These are phyloP conservation scores for Cosmorhoe ocellata DNA, from an alignment of 2,888 invertebrate genomes.

Conservation along the genomic window DNA sequence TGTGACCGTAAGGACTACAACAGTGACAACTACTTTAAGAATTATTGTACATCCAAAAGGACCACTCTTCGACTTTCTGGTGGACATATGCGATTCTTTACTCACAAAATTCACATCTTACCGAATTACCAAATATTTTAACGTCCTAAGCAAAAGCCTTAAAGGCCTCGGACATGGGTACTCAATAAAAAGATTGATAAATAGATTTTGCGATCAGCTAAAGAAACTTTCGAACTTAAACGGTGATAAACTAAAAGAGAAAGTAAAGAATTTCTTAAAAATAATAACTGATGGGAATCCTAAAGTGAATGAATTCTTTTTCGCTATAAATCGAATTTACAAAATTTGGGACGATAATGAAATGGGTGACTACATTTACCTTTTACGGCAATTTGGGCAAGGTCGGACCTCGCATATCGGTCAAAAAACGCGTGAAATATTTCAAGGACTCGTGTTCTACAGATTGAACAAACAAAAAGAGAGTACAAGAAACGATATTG, in stretches of 20 bases:
- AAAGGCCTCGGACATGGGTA: constrained; percentile 40
- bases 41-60: constrained; percentile 41
- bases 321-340: constrained; percentile 53
- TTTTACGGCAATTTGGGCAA: constrained; percentile 49
- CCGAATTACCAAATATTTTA: constrained; percentile 47
- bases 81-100: constrained; percentile 51
- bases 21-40: constrained; percentile 20
- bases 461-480: constrained; percentile 42
- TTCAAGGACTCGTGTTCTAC: constrained; percentile 46
- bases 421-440: constrained; percentile 45
- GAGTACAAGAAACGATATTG: constrained; percentile 38
- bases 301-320: constrained; percentile 47
- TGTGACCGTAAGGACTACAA: constrained; percentile 6
- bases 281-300: constrained; percentile 44
- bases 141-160: constrained; percentile 46
- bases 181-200: constrained; percentile 45
- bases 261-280: constrained; percentile 43
- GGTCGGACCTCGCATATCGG: constrained; percentile 40
- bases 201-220: constrained; percentile 43
- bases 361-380: constrained; percentile 59
- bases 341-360: constrained; percentile 38
- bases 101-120: constrained; percentile 40
- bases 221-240: constrained; percentile 41
- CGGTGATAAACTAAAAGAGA: constrained; percentile 39
- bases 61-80: constrained; percentile 54